Evolutionary conservation across 2,888 invertebrate species (phyloP), one percentile per base, ranked within the genome.

Genomic region (Unio delphinus): DNA sequence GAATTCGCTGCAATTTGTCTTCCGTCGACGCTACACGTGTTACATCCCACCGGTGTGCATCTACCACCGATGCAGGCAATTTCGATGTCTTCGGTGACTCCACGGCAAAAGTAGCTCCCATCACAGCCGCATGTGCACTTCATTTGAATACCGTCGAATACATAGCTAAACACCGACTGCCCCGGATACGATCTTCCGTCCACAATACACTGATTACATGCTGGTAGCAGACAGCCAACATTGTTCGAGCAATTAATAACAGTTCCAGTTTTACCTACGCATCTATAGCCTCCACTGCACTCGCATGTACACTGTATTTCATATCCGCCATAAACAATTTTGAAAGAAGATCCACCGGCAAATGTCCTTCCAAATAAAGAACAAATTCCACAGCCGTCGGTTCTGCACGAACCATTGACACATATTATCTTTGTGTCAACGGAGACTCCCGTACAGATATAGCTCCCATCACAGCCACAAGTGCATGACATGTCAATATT

Each of bases 381-480:
- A 62, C 77, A 77, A 17, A 68, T 56, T 7, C 72, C 28, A 61
- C 77, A 77, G 23, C 73, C 74, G 3, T 68, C 70, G 55, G 71
- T 73, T n/a, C 23, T 71, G 28, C 77, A 77, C 1, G 66, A 64
- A 3, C 73, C 69, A 20, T 72, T 65, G 26, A 65, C 65, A 45
- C 77, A 77, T 1, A 72, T 67, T 26, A 72, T 65, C 34, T 68
- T 58, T 18, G 72, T 65, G 58, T 73, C 68, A 11, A 26, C 62
- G 1, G 71, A 57, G 17, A 60, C 45, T 3, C 77, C 77, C 18
- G 23, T 26, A 30, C 77, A 77, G 34, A 60, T 71, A 28, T 75
- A 77, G 11, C 74, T 68, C 6, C 84, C 85, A 65, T 84, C 82
- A 65, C 84, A 85, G 45, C 77, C 75, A 70, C 86, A 86, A 26